Base-by-base conservation (phyloP, 2,888 invertebrate genomes). In the Acronicta leporina region DNA sequence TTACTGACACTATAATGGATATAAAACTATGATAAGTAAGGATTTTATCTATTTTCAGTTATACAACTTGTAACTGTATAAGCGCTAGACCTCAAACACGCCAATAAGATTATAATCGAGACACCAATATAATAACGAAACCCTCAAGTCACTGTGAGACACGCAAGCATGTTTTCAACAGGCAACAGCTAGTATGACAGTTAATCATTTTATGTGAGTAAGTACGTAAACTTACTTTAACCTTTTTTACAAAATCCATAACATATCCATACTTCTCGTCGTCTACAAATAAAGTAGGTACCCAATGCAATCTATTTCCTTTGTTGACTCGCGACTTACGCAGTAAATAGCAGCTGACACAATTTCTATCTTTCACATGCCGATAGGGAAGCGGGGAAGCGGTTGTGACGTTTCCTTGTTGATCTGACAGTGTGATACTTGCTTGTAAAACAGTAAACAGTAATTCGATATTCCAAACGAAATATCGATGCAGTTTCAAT, bases 241-340 rank as follows among this genome's bases (percentile, higher is more conserved):
- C n/a, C n/a, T n/a, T n/a, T n/a, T n/a, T n/a, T n/a, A n/a, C n/a
- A n/a, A n/a, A n/a, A n/a, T n/a, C n/a, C n/a, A n/a, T n/a, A n/a
- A n/a, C n/a, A n/a, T n/a, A n/a, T n/a, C n/a, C n/a, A n/a, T n/a
- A 13, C 45, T n/a, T 33, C 33, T 38, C 6, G 27, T 51, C 35
- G 47, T 20, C 44, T 35, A 38, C 35, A 41, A 56, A 69, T 27
- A 30, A 47, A 44, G 43, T 50, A 33, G 33, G 33, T 33, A 42
- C 54, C 52, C 40, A 54, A 71, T 65, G 47, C 66, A 68, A 68
- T 61, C 33, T 50, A 52, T 73, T 61, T 68, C 51, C 54, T 59
- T 55, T 74, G 59, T 65, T 73, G 64, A 69, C 56, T 41, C 50
- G 41, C 55, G 50, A 58, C 55, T 53, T 16, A 20, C 14, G 42